phyloP scores from a whole-genome alignment of 2,888 invertebrate species.

The Eurytoma adleriae region DNA sequence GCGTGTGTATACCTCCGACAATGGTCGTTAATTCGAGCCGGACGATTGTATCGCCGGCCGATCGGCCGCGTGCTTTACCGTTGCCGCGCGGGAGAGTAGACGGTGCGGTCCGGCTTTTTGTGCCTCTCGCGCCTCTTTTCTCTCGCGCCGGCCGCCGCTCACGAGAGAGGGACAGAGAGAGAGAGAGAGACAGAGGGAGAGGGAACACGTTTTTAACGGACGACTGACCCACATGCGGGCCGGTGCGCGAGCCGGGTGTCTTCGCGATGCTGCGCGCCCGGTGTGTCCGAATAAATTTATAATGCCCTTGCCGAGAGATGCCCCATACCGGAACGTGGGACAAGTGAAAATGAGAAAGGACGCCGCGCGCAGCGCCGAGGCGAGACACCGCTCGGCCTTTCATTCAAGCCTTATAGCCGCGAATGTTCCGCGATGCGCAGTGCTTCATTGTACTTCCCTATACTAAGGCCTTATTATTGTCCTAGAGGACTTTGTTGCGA shows the following conservation, averaged over 20 bases:
- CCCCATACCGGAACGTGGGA: too few species aligned
- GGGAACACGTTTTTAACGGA: slow-evolving; percentile 64
- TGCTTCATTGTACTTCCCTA: too few species aligned
- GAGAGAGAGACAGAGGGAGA: not conserved
- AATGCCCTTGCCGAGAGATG: not conserved
- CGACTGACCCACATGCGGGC: slow-evolving; percentile 69
- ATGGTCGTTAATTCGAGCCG: slow-evolving; percentile 39
- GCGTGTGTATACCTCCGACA: slow-evolving; percentile 2
- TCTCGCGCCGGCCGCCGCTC: not conserved
- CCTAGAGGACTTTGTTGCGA: too few species aligned
- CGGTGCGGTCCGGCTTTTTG: not conserved
- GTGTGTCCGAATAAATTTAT: slow-evolving; percentile 15
- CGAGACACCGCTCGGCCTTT: too few species aligned
- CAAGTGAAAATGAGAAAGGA: too few species aligned
- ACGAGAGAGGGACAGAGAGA: not conserved
- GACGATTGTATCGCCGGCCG: slow-evolving; percentile 25
- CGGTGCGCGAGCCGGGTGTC: not conserved
- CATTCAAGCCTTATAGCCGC: too few species aligned
- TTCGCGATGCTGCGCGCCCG: not conserved
- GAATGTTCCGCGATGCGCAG: too few species aligned
- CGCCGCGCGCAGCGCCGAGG: too few species aligned
- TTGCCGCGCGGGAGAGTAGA: not conserved
- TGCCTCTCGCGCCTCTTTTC: slow-evolving; percentile 4
- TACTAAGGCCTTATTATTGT: too few species aligned
- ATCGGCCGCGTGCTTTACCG: not conserved